Conservation (phyloP, 2,888 invertebrate species). For the Empis livida region DNA sequence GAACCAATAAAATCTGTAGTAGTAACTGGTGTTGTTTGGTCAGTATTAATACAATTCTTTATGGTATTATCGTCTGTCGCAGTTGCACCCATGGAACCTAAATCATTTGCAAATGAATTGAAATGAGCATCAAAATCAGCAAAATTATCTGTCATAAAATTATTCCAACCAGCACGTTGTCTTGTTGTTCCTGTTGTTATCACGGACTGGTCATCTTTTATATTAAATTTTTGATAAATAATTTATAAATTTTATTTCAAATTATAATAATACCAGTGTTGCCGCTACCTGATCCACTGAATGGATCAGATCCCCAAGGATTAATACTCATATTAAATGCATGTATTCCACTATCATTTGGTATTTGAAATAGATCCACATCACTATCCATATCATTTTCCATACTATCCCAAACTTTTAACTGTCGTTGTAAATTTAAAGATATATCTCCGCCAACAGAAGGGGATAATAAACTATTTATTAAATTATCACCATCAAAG, state of each 20-base stretch:
- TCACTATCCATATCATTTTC: not conserved
- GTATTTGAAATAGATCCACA: not conserved
- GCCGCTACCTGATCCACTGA: not conserved
- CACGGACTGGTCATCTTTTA: slow-evolving; percentile 1
- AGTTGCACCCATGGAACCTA: slow-evolving; percentile 14
- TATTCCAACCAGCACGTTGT: slow-evolving; percentile 19
- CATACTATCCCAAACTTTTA: slow-evolving; percentile 5
- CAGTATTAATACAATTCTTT: not conserved
- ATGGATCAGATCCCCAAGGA: slow-evolving; percentile 23
- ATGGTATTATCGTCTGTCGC: not conserved
- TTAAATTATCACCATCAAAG: slow-evolving; percentile 3
- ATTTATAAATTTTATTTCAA: no score
- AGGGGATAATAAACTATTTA: slow-evolving; percentile 4
- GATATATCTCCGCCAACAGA: slow-evolving; percentile 1
- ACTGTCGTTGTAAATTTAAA: not conserved
- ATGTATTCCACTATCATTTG: slow-evolving; percentile 1
- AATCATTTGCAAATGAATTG: slow-evolving; percentile 24
- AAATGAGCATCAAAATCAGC: slow-evolving; percentile 35
- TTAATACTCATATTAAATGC: slow-evolving; percentile 9
- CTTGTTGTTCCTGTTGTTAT: slow-evolving; percentile 11
- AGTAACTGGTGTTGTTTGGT: no score
- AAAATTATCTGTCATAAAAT: slow-evolving; percentile 29
- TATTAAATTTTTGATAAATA: not conserved
- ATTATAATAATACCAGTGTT: not conserved
- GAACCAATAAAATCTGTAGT: no score